Evolutionary conservation across 2,888 invertebrate genomes (phyloP).

Genomic region (Drosophila algonquin): DNA sequence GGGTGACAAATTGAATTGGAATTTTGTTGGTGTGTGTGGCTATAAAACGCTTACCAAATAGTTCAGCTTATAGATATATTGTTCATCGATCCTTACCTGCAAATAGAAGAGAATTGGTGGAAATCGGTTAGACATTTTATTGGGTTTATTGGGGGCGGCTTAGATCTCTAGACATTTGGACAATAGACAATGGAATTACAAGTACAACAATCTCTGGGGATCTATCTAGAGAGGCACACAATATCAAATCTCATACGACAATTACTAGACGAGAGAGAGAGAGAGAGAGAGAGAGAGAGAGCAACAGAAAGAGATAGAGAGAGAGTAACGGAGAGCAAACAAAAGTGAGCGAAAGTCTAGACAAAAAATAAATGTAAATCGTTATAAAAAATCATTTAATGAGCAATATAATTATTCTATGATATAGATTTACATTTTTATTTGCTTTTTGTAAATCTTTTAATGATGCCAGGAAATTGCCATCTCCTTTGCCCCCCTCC

Average conservation of each 20-base stretch:
- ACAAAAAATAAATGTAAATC: slow-evolving; percentile 17
- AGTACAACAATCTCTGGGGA: slow-evolving; percentile 34
- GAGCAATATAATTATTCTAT: slow-evolving; percentile 48
- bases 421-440: slow-evolving; percentile 27
- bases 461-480: slow-evolving; percentile 37
- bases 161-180: slow-evolving; percentile 36
- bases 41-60: slow-evolving; percentile 80
- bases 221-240: slow-evolving; percentile 51
- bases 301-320: not conserved
- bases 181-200: slow-evolving; percentile 51
- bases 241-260: slow-evolving; percentile 58
- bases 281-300: not conserved
- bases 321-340: not conserved
- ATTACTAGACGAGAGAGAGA: slow-evolving; percentile 46
- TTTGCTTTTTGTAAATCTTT: slow-evolving; percentile 18
- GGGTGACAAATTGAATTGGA: slow-evolving; percentile 32
- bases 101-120: slow-evolving; percentile 65
- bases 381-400: slow-evolving; percentile 34
- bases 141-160: slow-evolving; percentile 10
- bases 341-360: slow-evolving; percentile 4
- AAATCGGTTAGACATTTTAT: slow-evolving; percentile 40
- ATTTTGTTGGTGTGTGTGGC: not conserved
- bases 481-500: not conserved
- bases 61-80: slow-evolving; percentile 82
- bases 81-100: slow-evolving; percentile 84